Evolutionary conservation across 37 sponge, comb jelly and placozoan genomes (phyloP).

Genomic region (Sycon ciliatum): DNA sequence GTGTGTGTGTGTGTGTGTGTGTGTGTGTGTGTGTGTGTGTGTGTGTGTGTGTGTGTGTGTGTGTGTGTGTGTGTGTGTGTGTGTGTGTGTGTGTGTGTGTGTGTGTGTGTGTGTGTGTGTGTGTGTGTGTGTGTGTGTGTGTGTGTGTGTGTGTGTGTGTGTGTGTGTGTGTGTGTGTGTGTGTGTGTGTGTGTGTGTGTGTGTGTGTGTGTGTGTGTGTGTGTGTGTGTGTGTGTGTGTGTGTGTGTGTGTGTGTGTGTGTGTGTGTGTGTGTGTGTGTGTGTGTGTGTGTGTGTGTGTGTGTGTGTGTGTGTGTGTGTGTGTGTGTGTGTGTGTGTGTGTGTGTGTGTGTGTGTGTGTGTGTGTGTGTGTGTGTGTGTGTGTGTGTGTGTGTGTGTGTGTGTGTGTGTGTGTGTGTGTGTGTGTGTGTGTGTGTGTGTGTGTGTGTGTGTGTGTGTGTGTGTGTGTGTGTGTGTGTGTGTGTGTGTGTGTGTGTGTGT

Average conservation of each 20-base stretch:
- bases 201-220: slow-evolving; percentile 5
- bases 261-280: slow-evolving; percentile 5
- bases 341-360: slow-evolving; percentile 5
- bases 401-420: slow-evolving; percentile 5
- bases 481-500: slow-evolving; percentile 5
- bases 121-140: slow-evolving; percentile 5
- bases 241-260: slow-evolving; percentile 5
- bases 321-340: slow-evolving; percentile 5
- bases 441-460: slow-evolving; percentile 5
- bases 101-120: slow-evolving; percentile 5
- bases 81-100: slow-evolving; percentile 5
- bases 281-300: slow-evolving; percentile 5
- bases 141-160: slow-evolving; percentile 5
- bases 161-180: slow-evolving; percentile 5
- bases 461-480: slow-evolving; percentile 5
- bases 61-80: slow-evolving; percentile 5
- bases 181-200: slow-evolving; percentile 5
- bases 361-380: slow-evolving; percentile 5
- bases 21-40: slow-evolving; percentile 5
- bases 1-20: slow-evolving; percentile 5
- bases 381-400: slow-evolving; percentile 5
- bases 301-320: slow-evolving; percentile 5
- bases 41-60: slow-evolving; percentile 5
- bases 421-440: slow-evolving; percentile 5
- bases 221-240: slow-evolving; percentile 5